A percentile compares a stretch with the other conserved stretches of the same genome.
Evolutionary conservation across 2,888 invertebrate genomes (phyloP).

Genomic region (Empis livida): DNA sequence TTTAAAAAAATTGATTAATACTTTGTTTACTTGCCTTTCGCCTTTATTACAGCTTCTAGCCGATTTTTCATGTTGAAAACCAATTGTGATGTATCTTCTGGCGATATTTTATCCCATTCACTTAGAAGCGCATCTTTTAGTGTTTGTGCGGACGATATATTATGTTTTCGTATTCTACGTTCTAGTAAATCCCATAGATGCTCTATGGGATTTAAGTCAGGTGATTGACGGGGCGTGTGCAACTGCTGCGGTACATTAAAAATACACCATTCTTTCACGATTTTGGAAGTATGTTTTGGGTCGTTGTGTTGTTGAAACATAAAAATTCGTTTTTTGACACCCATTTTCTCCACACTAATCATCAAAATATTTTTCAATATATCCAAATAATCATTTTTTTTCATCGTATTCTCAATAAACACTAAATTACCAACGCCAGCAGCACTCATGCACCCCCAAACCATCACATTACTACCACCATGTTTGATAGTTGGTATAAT

Average conservation of each 20-base stretch:
- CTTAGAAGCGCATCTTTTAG: neutral
- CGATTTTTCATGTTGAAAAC: neutral
- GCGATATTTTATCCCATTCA: neutral
- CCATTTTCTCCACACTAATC: conserved; percentile 3
- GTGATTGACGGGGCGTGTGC: conserved; percentile 9
- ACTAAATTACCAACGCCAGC: conserved; percentile 6
- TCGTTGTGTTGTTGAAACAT: conserved; percentile 9
- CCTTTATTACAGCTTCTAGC: neutral
- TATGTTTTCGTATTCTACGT: conserved; percentile 5
- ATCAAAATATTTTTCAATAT: conserved; percentile 7
- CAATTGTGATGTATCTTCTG: neutral
- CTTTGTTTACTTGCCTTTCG: no score
- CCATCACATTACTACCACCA: conserved; percentile 8
- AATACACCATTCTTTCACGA: conserved; percentile 4
- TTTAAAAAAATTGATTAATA: no score
- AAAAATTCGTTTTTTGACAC: neutral
- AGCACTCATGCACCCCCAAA: conserved; percentile 8
- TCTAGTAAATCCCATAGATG: conserved; percentile 9
- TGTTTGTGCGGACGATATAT: conserved; percentile 2
- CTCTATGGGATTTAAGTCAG: conserved; percentile 12
- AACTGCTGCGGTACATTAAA: conserved; percentile 3
- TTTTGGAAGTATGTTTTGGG: conserved; percentile 6
- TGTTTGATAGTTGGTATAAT: conserved; percentile 7
- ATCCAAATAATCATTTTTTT: conserved; percentile 2
- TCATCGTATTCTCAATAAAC: conserved; percentile 5